Conservation (phyloP, 2,888 invertebrate species). For the Drosophila niveifrons region DNA sequence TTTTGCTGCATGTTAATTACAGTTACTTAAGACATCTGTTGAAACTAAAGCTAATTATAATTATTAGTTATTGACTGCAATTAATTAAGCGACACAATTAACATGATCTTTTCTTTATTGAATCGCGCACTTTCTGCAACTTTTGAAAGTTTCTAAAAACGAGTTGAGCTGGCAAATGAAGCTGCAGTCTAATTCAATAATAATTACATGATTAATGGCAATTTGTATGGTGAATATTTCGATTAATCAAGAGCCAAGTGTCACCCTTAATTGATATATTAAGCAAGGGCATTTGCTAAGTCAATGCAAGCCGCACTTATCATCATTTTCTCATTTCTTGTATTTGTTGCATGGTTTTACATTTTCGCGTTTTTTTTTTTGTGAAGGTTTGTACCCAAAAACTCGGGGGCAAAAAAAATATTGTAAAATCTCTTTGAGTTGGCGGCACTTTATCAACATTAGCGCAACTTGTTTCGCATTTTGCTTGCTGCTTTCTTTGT, state of each 20-base stretch:
- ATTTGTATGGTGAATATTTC: not conserved
- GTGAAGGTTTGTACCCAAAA: slow-evolving; percentile 36
- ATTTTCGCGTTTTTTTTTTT: not conserved
- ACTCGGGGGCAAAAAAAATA: slow-evolving; percentile 28
- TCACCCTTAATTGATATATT: not conserved
- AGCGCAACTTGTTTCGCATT: slow-evolving; percentile 64
- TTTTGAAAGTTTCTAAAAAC: not conserved
- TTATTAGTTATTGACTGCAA: not conserved
- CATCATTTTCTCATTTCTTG: slow-evolving; percentile 10
- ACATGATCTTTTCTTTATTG: no score
- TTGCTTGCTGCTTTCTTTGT: slow-evolving; percentile 31
- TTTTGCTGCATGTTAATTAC: not conserved
- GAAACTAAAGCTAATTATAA: not conserved
- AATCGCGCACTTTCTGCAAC: not conserved
- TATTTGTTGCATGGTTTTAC: slow-evolving; percentile 2
- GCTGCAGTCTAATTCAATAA: slow-evolving; percentile 1
- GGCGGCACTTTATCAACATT: slow-evolving; percentile 69
- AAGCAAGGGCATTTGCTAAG: slow-evolving; percentile 8
- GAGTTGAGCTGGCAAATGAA: not conserved
- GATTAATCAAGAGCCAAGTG: not conserved
- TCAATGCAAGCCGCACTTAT: not conserved
- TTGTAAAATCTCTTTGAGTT: slow-evolving; percentile 68
- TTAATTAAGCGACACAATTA: not conserved
- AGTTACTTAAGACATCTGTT: not conserved
- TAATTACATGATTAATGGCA: not conserved